A percentile compares a stretch with the other conserved stretches of the same genome.
Conservation (phyloP, 2,113 vertebrate genomes). For the Zingel zingel region DNA sequence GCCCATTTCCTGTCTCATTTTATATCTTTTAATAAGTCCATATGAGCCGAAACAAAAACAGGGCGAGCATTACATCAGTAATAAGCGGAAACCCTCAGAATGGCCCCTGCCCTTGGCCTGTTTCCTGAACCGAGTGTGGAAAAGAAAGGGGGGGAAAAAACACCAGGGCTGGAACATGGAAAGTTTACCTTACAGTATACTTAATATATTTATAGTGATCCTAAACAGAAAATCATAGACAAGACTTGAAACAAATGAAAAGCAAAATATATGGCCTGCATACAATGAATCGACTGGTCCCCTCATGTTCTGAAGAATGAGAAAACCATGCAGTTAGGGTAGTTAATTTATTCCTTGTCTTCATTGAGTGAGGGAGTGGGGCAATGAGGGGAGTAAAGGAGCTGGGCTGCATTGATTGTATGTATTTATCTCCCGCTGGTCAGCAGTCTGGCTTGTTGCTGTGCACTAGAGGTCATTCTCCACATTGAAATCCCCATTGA, state of each 20-base stretch:
- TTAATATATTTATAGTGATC: slow-evolving; percentile 7
- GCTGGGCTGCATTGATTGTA: slow-evolving; percentile 72
- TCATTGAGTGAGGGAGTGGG: slow-evolving; percentile 64
- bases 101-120: slow-evolving; percentile 55
- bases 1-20: slow-evolving; percentile 69
- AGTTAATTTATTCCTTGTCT: slow-evolving; percentile 76
- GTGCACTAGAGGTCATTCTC: slow-evolving; percentile 74
- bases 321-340: slow-evolving; percentile 72
- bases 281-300: slow-evolving; percentile 42
- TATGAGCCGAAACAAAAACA: slow-evolving; percentile 63
- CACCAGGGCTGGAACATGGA: background rate
- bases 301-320: slow-evolving; percentile 58
- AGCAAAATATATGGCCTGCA: background rate
- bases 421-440: slow-evolving; percentile 81
- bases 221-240: slow-evolving; percentile 2
- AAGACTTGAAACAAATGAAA: background rate
- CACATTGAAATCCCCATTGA: slow-evolving; percentile 77
- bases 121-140: slow-evolving; percentile 45
- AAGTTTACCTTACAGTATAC: background rate
- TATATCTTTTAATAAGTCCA: slow-evolving; percentile 66
- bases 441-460: slow-evolving; percentile 79
- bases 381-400: slow-evolving; percentile 47
- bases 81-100: slow-evolving; percentile 61
- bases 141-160: background rate
- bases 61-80: slow-evolving; percentile 53